These are phyloP conservation scores for Acleris literana DNA, from an alignment of 2,888 invertebrate species.

Conservation along the genomic window DNA sequence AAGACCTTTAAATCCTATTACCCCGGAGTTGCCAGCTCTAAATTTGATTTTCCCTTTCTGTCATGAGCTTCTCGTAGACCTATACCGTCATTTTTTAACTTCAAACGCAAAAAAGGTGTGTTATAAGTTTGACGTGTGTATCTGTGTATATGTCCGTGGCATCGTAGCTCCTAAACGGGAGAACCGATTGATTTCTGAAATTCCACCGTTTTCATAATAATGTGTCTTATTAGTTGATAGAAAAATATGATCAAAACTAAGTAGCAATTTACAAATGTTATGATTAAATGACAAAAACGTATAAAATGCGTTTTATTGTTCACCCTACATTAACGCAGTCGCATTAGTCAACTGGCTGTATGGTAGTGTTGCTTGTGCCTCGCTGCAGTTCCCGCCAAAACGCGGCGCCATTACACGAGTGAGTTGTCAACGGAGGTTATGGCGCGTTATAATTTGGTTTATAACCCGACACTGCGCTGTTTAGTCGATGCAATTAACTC, in stretches of 20 bases:
- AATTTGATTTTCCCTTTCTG: too few species aligned
- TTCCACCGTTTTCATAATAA: too few species aligned
- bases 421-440: slow-evolving; percentile 77
- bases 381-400: slow-evolving; percentile 70
- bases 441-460: slow-evolving; percentile 82
- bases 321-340: slow-evolving; percentile 70
- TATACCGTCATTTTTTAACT: too few species aligned
- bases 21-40: too few species aligned
- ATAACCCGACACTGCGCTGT: slow-evolving; percentile 73
- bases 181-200: too few species aligned
- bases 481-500: slow-evolving; percentile 66
- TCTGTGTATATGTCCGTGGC: too few species aligned
- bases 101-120: too few species aligned
- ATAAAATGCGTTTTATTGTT: slow-evolving; percentile 72
- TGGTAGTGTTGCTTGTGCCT: slow-evolving; percentile 49
- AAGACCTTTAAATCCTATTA: too few species aligned
- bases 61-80: too few species aligned
- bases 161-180: too few species aligned
- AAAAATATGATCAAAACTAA: slow-evolving; percentile 2
- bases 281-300: slow-evolving; percentile 57
- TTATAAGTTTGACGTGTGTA: too few species aligned
- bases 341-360: slow-evolving; percentile 64
- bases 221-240: too few species aligned
- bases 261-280: slow-evolving; percentile 24
- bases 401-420: slow-evolving; percentile 79